A percentile compares a stretch with the other conserved stretches of the same genome.
Conservation (phyloP, 2,888 invertebrate species). For the Synergus laeviventris region DNA sequence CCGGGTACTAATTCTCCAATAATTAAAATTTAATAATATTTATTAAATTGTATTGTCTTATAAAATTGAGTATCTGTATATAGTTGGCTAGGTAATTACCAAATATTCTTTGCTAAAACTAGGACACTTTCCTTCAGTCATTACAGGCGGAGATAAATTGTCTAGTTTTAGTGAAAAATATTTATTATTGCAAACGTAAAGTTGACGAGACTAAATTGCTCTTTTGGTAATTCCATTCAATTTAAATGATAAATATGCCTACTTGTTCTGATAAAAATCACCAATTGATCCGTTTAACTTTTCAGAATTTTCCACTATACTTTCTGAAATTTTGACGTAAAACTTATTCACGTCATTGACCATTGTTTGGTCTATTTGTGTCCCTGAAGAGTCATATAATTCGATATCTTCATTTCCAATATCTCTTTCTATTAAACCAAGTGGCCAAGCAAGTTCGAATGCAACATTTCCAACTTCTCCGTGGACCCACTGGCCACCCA, state of each 20-base stretch:
- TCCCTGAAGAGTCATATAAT: constrained; percentile 14
- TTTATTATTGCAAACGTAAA: no score
- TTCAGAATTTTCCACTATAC: background rate
- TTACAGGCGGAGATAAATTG: no score
- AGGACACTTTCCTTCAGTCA: no score
- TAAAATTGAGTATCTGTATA: no score
- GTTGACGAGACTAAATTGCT: no score
- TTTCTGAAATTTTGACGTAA: background rate
- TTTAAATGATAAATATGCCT: background rate
- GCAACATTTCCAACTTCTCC: constrained; percentile 62
- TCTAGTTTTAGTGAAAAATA: no score
- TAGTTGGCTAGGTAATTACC: no score
- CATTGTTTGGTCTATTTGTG: background rate
- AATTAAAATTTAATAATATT: no score
- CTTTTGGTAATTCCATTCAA: no score
- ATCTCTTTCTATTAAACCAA: constrained; percentile 57
- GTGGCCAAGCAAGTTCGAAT: constrained; percentile 61
- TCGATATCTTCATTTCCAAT: background rate
- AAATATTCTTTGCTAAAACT: no score
- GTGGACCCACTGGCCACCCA: constrained; percentile 68
- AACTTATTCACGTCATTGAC: background rate
- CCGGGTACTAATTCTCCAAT: no score
- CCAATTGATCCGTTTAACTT: constrained; percentile 12
- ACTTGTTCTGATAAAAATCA: constrained; percentile 39
- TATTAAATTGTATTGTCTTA: no score